These are phyloP conservation scores for Xylota segnis DNA, from an alignment of 2,888 invertebrate genomes.

Conservation along the genomic window DNA sequence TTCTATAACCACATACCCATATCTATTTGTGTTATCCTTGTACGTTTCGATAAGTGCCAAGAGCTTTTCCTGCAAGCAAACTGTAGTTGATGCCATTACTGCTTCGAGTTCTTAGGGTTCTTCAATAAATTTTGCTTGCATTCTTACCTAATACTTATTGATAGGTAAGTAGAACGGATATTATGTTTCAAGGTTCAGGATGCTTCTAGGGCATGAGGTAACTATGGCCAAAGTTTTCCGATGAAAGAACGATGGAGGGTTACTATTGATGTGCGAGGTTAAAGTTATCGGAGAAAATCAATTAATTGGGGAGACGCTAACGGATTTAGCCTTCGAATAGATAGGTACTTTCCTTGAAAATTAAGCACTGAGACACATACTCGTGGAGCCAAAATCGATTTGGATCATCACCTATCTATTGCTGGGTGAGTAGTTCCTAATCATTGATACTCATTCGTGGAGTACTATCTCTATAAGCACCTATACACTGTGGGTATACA, in stretches of 20 bases:
- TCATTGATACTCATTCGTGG: too few species aligned
- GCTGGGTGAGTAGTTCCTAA: too few species aligned
- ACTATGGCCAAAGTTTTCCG: neutral
- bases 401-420: neutral
- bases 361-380: neutral
- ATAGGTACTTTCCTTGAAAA: neutral
- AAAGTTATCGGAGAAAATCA: neutral
- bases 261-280: neutral
- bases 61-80: slow-evolving; percentile 23
- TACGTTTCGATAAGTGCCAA: slow-evolving; percentile 40
- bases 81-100: slow-evolving; percentile 27
- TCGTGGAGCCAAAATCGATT: neutral
- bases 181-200: slow-evolving; percentile 1
- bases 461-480: too few species aligned
- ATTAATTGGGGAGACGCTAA: neutral
- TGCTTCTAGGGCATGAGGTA: neutral
- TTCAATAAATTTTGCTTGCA: neutral
- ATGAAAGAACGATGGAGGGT: neutral
- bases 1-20: slow-evolving; percentile 18
- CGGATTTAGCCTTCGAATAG: neutral
- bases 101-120: slow-evolving; percentile 6
- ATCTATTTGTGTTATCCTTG: slow-evolving; percentile 50
- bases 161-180: slow-evolving; percentile 15
- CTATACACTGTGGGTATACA: too few species aligned
- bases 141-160: neutral